A percentile compares a stretch with the other conserved stretches of the same genome.
These are phyloP conservation scores for Equus przewalskii DNA, from an alignment of 2,113 vertebrate species.

Conservation along the genomic window DNA sequence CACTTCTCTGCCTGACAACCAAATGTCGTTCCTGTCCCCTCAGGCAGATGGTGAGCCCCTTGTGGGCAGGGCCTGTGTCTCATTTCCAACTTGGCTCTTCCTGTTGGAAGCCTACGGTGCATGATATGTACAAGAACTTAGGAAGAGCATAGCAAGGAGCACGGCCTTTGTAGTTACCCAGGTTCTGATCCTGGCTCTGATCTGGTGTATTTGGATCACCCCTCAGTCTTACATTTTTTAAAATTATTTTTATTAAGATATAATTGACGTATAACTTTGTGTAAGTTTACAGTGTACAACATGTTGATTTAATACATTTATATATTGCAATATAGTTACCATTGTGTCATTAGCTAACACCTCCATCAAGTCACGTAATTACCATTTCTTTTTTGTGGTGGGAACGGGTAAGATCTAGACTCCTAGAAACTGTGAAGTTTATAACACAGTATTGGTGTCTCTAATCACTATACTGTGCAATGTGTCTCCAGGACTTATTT, in stretches of 20 bases:
- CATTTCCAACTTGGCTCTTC: neutral
- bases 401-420: neutral
- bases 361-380: neutral
- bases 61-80: neutral
- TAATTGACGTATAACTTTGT: neutral
- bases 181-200: neutral
- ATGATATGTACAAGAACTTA: neutral
- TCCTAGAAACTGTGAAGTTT: neutral
- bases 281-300: neutral
- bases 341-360: neutral
- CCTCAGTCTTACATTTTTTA: neutral
- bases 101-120: neutral
- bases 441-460: neutral
- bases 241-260: constrained; percentile 3
- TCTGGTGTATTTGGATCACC: neutral
- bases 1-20: neutral
- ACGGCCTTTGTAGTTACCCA: neutral
- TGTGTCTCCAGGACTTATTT: neutral
- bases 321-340: neutral
- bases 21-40: constrained; percentile 42
- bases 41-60: constrained; percentile 63
- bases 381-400: neutral
- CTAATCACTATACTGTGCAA: neutral
- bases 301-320: neutral
- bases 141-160: neutral